These are phyloP conservation scores for Seriola rivoliana DNA, from an alignment of 2,113 vertebrate genomes.

Conservation along the genomic window DNA sequence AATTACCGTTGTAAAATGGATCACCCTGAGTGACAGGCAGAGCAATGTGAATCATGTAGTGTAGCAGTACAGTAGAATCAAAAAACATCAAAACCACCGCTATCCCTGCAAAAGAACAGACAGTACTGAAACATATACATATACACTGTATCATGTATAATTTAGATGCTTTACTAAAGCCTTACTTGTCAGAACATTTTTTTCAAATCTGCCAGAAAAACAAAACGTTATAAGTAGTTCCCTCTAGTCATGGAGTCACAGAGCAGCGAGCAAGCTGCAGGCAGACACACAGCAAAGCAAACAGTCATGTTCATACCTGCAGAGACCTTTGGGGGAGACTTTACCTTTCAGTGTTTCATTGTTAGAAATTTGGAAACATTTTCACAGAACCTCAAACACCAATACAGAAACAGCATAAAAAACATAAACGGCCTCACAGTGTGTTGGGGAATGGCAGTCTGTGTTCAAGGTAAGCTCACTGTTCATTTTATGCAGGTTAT, in stretches of 20 bases:
- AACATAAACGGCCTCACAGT: not conserved
- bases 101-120: not conserved
- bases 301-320: conserved; percentile 14
- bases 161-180: too few species aligned
- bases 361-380: conserved; percentile 1
- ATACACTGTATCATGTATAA: not conserved
- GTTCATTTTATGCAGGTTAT: too few species aligned
- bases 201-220: not conserved
- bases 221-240: not conserved
- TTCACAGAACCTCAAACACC: not conserved
- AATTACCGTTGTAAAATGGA: not conserved
- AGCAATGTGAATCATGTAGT: not conserved
- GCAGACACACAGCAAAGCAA: not conserved
- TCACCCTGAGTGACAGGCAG: not conserved
- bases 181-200: not conserved
- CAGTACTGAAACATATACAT: not conserved
- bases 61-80: too few species aligned
- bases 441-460: not conserved
- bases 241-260: not conserved
- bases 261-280: conserved; percentile 8
- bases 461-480: not conserved
- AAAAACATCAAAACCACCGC: not conserved
- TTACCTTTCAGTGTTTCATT: not conserved
- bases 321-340: not conserved
- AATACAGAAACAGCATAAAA: not conserved